A percentile compares a stretch with the other conserved stretches of the same genome.
Evolutionary conservation across 1,140 invertebrate species (phyloP).

Genomic region (Rhyacophila brunnea): DNA sequence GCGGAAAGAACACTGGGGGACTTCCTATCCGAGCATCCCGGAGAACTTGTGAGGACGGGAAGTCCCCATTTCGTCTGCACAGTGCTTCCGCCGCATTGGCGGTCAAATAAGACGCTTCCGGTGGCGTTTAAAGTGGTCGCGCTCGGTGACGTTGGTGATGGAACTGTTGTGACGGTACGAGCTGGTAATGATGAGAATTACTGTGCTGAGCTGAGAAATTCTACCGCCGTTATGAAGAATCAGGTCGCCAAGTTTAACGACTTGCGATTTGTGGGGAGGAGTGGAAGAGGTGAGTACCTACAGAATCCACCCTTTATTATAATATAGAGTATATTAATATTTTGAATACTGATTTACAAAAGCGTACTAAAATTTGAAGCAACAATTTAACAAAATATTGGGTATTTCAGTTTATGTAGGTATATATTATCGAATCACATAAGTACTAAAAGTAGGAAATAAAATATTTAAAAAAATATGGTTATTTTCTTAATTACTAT

Average conservation of each 20-base stretch:
- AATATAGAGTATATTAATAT: no score
- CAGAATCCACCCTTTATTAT: no score
- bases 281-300: conserved; percentile 91
- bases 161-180: conserved; percentile 91
- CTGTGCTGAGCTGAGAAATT: conserved; percentile 91
- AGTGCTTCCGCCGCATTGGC: conserved; percentile 89
- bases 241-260: conserved; percentile 98
- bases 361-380: no score
- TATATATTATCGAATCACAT: no score
- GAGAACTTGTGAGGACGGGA: conserved; percentile 89
- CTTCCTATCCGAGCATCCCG: conserved; percentile 87
- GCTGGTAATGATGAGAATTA: conserved; percentile 98
- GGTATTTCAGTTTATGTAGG: no score
- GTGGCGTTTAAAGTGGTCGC: conserved; percentile 92
- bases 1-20: conserved; percentile 85
- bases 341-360: no score
- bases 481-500: no score
- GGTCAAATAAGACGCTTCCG: conserved; percentile 96
- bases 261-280: conserved; percentile 93
- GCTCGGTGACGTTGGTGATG: conserved; percentile 89
- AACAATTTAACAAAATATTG: no score
- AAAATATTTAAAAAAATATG: no score
- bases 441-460: no score
- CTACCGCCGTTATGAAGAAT: conserved; percentile 93
- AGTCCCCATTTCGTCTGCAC: conserved; percentile 92